Percentiles rank a stretch among this genome's conserved stretches.
Conservation (phyloP, 1,140 invertebrate genomes). For the Paraescarpia echinospica region DNA sequence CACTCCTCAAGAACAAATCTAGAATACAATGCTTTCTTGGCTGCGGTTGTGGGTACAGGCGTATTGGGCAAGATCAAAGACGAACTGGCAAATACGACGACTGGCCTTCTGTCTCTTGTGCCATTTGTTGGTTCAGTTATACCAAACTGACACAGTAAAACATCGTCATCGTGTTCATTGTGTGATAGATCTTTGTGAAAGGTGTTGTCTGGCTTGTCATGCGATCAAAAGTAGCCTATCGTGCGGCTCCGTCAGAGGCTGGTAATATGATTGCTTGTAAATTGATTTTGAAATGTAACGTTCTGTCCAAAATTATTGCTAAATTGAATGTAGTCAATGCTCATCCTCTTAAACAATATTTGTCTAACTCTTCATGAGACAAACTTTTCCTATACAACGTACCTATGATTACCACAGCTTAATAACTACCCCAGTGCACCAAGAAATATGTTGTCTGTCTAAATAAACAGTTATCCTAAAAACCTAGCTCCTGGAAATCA, state of each 20-base stretch:
- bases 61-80: too few species aligned
- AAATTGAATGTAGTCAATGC: neutral
- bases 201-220: neutral
- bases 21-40: too few species aligned
- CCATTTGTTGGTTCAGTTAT: neutral
- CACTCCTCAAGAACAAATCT: too few species aligned
- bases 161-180: neutral
- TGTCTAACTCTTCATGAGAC: neutral
- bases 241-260: neutral
- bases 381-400: too few species aligned
- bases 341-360: neutral
- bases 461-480: neutral
- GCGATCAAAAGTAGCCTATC: neutral
- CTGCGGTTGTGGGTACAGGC: too few species aligned
- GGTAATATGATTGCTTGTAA: neutral
- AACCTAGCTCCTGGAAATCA: neutral
- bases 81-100: too few species aligned
- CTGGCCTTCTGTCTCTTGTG: too few species aligned
- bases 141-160: too few species aligned
- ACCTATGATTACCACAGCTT: neutral
- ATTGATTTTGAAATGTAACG: neutral
- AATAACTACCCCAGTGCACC: neutral
- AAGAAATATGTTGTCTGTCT: neutral
- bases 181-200: neutral
- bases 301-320: neutral